Evolutionary conservation across 2,888 invertebrate genomes (phyloP).

Genomic region (Drosophila macrothrix): DNA sequence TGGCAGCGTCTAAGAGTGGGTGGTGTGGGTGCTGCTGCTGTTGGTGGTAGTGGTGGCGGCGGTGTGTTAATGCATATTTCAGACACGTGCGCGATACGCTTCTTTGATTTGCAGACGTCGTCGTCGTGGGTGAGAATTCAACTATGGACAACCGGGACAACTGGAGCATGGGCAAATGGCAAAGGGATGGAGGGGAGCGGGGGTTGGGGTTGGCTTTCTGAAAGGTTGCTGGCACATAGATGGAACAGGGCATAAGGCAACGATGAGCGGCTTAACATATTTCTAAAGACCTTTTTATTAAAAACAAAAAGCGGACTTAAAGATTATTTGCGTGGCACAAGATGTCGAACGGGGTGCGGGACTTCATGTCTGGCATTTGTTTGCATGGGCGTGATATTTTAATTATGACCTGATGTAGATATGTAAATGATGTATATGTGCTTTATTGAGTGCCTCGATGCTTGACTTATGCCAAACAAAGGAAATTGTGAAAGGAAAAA

Average conservation of each 20-base stretch:
- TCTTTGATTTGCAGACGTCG: slow-evolving; percentile 77
- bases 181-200: background rate
- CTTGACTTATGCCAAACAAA: slow-evolving; percentile 60
- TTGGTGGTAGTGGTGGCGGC: slow-evolving; percentile 23
- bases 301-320: slow-evolving; percentile 70
- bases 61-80: slow-evolving; percentile 82
- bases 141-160: slow-evolving; percentile 20
- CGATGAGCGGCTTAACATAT: slow-evolving; percentile 80
- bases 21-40: slow-evolving; percentile 15
- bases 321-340: slow-evolving; percentile 60
- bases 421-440: slow-evolving; percentile 45
- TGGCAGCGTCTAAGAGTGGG: slow-evolving; percentile 33
- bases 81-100: slow-evolving; percentile 78
- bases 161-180: background rate
- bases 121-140: slow-evolving; percentile 29
- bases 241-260: slow-evolving; percentile 53
- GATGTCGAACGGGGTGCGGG: background rate
- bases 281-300: slow-evolving; percentile 77
- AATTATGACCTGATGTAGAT: slow-evolving; percentile 66
- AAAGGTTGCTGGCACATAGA: slow-evolving; percentile 29
- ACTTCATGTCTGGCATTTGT: slow-evolving; percentile 47
- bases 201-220: slow-evolving; percentile 4
- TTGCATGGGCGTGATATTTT: slow-evolving; percentile 79
- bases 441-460: slow-evolving; percentile 62
- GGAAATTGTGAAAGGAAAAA: slow-evolving; percentile 4